Evolutionary conservation across 2,113 vertebrate genomes (phyloP).

Genomic region (Pholis gunnellus): DNA sequence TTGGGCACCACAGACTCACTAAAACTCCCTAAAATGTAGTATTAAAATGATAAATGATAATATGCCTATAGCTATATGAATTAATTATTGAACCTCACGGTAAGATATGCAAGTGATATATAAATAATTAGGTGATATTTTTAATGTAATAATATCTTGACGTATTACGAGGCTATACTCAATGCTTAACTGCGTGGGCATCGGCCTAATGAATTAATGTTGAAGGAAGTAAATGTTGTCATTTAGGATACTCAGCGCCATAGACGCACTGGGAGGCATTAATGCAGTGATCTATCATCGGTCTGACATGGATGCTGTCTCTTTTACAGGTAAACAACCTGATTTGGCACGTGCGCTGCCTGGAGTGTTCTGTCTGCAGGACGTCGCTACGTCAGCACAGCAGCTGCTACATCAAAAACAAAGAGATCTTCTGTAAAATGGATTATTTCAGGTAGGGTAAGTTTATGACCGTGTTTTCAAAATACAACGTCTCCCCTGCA

Average conservation of each 20-base stretch:
- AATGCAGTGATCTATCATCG: conserved; percentile 11
- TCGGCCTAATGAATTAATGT: background rate
- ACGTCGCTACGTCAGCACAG: conserved; percentile 95
- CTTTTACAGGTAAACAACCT: conserved; percentile 94
- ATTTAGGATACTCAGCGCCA: background rate
- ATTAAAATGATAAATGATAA: background rate
- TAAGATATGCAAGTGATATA: background rate
- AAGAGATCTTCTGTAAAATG: conserved; percentile 99
- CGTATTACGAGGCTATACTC: background rate
- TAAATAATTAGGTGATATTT: background rate
- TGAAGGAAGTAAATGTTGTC: too few relatives aligned
- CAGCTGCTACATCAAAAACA: conserved; percentile 99
- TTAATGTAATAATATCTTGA: background rate
- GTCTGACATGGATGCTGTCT: conserved; percentile 33
- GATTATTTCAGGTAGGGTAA: conserved; percentile 99
- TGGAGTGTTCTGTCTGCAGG: conserved; percentile 97
- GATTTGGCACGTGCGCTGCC: conserved; percentile 98
- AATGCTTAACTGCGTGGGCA: background rate
- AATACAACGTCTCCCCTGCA: conserved; percentile 44
- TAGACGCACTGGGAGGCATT: background rate
- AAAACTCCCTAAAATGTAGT: background rate
- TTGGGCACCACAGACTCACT: background rate
- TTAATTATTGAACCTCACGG: background rate
- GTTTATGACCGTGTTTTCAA: conserved; percentile 81
- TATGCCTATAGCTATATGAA: background rate